Evolutionary conservation across 2,797 vertebrate genomes (phyloP).

Genomic region (Kryptopterus vitreolus): DNA sequence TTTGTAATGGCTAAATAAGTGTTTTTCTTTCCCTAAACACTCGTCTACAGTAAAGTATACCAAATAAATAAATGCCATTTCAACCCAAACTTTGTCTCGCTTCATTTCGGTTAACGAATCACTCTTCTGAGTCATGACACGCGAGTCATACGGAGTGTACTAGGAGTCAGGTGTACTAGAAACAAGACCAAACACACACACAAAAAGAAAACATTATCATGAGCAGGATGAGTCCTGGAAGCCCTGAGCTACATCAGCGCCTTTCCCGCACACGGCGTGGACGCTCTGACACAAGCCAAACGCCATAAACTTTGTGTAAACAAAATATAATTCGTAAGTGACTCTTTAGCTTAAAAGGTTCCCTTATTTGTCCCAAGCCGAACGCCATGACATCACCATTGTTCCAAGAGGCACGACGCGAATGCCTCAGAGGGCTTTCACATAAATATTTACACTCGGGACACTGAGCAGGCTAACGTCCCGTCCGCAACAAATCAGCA

Average conservation of each 20-base stretch:
- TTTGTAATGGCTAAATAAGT: not conserved
- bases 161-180: not conserved
- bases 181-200: not conserved
- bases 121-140: not conserved
- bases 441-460: slow-evolving; percentile 31
- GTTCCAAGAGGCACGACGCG: slow-evolving; percentile 14
- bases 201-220: not conserved
- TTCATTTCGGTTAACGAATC: not conserved
- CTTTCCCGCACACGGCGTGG: not conserved
- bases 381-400: slow-evolving; percentile 13
- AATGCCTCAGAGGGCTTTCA: slow-evolving; percentile 1
- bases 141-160: not conserved
- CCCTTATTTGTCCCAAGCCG: slow-evolving; percentile 18
- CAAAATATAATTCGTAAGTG: not conserved
- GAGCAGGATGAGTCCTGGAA: not conserved
- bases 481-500: slow-evolving; percentile 12
- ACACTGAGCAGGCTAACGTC: slow-evolving; percentile 10
- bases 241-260: not conserved
- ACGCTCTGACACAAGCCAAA: not conserved
- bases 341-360: slow-evolving; percentile 16
- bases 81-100: not conserved
- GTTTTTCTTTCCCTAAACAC: not conserved
- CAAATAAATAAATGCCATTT: slow-evolving; percentile 3
- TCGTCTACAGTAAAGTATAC: not conserved
- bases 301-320: slow-evolving; percentile 5